Evolutionary conservation across 2,113 vertebrate genomes (phyloP), one percentile per base, ranked within the genome.

Genomic region (Tympanuchus pallidicinctus): DNA sequence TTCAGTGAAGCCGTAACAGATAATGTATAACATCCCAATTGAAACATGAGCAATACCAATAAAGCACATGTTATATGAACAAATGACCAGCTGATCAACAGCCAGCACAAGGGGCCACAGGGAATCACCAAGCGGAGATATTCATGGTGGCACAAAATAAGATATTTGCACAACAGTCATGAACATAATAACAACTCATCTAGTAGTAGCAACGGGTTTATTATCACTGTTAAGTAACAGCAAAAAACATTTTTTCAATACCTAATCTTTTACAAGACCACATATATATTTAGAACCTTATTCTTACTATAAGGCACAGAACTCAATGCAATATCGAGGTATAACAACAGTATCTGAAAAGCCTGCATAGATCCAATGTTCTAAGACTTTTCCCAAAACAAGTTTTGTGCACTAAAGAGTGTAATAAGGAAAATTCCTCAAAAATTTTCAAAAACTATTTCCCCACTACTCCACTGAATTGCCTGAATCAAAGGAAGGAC

Each of bases 401-500:
- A 84, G 28, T 22, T 50, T 56, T 50, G 10, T 81, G 45, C 42
- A 48, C 11, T 76, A 32, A 77, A 73, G 57, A 74, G 67, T 50
- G 16, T 67, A 67, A 57, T 63, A 25, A 70, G 84, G 63, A 80
- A 74, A 92, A 12, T 13, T 77, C 25, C 28, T 74, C 47, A 43
- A 25, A 7, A 76, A 82, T 88, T 64, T 76, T 38, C 47, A 90
- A 18, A 43, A 54, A 19, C 8, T 52, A 73, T 15, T 91, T 76
- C 24, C 10, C 25, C 61, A 4, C 11, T 2, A 0, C 4, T 4
- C 4, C 64, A 60, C 30, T 71, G 43, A 82, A 78, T 93, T 84
- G 67, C 27, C 60, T 91, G 56, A 94, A 95, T 93, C 93, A 79
- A 90, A 32, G 17, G 12, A 89, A 92, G 27, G 47, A 86, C 40